Evolutionary conservation across 2,888 invertebrate genomes (phyloP).

Genomic region (Ennomos fuscantarius): DNA sequence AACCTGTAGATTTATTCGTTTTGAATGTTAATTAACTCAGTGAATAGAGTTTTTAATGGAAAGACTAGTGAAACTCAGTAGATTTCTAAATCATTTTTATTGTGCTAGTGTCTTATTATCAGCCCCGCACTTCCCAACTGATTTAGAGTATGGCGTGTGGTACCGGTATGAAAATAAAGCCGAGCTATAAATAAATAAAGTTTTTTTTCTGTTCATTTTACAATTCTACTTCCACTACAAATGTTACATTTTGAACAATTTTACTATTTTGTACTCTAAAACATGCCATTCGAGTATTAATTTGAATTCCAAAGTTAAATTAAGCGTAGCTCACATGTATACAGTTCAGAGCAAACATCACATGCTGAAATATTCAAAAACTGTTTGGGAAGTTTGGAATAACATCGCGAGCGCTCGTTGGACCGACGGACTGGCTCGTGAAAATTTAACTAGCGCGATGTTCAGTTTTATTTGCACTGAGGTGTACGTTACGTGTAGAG

Average conservation of each 20-base stretch:
- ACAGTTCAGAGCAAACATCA: conserved; percentile 39
- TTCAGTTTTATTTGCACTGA: conserved; percentile 67
- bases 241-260: no score
- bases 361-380: conserved; percentile 53
- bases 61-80: no score
- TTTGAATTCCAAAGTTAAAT: conserved; percentile 25
- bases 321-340: conserved; percentile 27
- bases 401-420: conserved; percentile 40
- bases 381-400: conserved; percentile 46
- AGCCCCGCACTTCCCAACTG: no score
- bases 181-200: no score
- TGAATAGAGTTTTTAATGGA: no score
- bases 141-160: no score
- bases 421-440: conserved; percentile 54
- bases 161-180: no score
- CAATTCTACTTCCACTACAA: no score
- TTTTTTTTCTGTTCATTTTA: no score
- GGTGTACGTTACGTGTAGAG: conserved; percentile 46
- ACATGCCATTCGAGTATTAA: no score
- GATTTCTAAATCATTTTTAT: no score
- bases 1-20: background rate
- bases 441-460: conserved; percentile 68
- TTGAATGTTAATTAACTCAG: background rate
- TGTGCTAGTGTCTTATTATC: background rate
- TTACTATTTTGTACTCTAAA: no score